Conservation (phyloP, 37 sponge, comb jelly and placozoan genomes). For the Chondrosia reniformis region DNA sequence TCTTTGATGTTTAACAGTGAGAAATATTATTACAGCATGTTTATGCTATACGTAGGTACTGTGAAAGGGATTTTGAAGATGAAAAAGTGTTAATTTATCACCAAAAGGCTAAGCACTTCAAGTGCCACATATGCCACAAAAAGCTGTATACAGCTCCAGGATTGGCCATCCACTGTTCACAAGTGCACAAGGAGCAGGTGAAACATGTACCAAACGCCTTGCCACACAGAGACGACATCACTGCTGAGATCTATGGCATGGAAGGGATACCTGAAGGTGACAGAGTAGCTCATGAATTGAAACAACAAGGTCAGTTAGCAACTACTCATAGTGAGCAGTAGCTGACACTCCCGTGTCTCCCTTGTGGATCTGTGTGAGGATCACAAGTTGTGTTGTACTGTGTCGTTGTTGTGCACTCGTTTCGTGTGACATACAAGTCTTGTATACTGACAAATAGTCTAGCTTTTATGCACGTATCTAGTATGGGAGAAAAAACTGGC, state of each 20-base stretch:
- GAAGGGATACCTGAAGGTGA: conserved; percentile 98
- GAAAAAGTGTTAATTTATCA: conserved; percentile 96
- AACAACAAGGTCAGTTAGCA: background rate
- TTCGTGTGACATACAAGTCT: too few species aligned
- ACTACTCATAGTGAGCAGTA: too few species aligned
- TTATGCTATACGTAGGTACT: conserved; percentile 72
- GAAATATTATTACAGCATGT: conserved; percentile 22
- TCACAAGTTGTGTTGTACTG: too few species aligned
- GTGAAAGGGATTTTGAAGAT: conserved; percentile 98
- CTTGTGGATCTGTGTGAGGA: too few species aligned
- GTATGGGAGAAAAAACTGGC: too few species aligned
- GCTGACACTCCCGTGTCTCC: too few species aligned
- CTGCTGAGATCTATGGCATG: conserved; percentile 94
- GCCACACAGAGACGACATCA: conserved; percentile 80
- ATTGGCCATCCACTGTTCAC: conserved; percentile 88
- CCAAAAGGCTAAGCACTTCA: conserved; percentile 99
- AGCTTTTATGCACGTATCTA: too few species aligned
- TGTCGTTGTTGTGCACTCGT: too few species aligned
- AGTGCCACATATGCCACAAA: conserved; percentile 98
- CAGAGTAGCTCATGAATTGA: conserved; percentile 53
- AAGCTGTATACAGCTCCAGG: conserved; percentile 98
- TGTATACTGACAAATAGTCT: too few species aligned
- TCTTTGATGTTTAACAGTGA: too few species aligned
- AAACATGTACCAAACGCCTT: conserved; percentile 89
- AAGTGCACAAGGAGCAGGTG: conserved; percentile 96